Base-by-base conservation (phyloP, 2,113 vertebrate species). In the Podarcis cretensis region DNA sequence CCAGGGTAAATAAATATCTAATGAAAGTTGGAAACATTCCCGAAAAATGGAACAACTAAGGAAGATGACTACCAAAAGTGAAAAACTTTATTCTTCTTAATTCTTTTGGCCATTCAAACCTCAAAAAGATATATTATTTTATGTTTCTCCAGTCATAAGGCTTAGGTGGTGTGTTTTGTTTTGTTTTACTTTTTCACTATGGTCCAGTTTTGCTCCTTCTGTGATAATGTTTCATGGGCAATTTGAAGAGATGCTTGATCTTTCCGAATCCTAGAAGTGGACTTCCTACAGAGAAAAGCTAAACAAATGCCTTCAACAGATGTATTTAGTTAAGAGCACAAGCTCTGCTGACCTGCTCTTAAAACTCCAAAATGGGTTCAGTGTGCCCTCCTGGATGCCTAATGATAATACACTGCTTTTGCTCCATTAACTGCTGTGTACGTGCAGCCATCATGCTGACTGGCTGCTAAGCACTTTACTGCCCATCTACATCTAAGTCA, bases 361-460 rank as follows among this genome's bases (percentile, higher is more conserved):
- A 93, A 96, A 96, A 93, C 92, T 87, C 88, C 78, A 0, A 0
- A 87, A 88, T 48, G 86, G 90, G 90, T 90, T 80, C 90, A 78
- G 65, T 85, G 82, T 93, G 54, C 78, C 86, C 92, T 94, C 92
- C 8, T 89, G 90, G 84, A 90, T 91, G 65, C 40, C 84, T 92
- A 90, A 93, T 90, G 93, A 94, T 95, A 93, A 94, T 95, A 89
- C 89, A 81, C 79, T 94, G 92, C 95, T 95, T 93, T 86, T 92
- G 87, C 95, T 95, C 95, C 91, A 96, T 96, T 96, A 95, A 92
- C 93, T 95, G 94, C 93, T 91, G 93, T 94, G 81, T 93, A 93
- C 91, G 94, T 94, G 92, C 81, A 86, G 90, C 88, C 89, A 92
- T 87, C 91, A 82, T 73, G 87, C 80, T 88, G 76, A 82, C 83